Evolutionary conservation across 2,888 invertebrate genomes (phyloP), one percentile per base, ranked within the genome.

Genomic region (Drosophila sordidula): DNA sequence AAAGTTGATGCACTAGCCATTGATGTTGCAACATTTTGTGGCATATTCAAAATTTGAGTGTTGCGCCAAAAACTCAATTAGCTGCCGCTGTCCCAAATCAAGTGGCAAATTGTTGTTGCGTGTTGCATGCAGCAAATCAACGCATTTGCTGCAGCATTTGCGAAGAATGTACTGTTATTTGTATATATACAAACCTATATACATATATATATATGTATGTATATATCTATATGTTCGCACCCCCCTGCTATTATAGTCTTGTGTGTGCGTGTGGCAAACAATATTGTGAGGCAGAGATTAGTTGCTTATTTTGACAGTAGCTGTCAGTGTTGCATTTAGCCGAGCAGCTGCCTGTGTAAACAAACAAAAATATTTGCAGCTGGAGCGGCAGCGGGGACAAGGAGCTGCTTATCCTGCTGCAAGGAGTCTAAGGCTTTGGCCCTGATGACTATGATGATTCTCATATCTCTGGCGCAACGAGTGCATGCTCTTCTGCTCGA

Each of bases 301-400:
- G 85, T 85, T 74, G 85, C 70, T 75, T 85, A 85, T 85, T 87
- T 85, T 85, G 85, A 87, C 80, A 85, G 80, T 46, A 78, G 85
- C 87, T 87, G 87, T 80, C 80, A 82, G 82, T 80, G 87, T 80
- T 84, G 81, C 78, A 80, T 78, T 85, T 75, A 75, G 82, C 64
- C 57, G 39, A 63, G 75, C 69, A 52, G 65, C 61, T 61, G 62
- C 41, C 69, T 66, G 68, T 62, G 68, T 71, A 85, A 76, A 64
- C 82, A 87, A 58, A 87, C 74, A 80, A 68, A 68, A 76, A 76
- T 76, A 69, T 74, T 65, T 69, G 47, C 75, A 49, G 70, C 62
- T 51, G 29, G 18, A 51, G 45, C 16, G 29, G 26, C 66, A 47
- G 64, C 44, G 42, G 47, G 63, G 58, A 47, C 58, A 59, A 70